A percentile compares a stretch with the other conserved stretches of the same genome.
phyloP scores from a whole-genome alignment of 2,797 vertebrate genomes.

The Pseudocheirus occidentalis region DNA sequence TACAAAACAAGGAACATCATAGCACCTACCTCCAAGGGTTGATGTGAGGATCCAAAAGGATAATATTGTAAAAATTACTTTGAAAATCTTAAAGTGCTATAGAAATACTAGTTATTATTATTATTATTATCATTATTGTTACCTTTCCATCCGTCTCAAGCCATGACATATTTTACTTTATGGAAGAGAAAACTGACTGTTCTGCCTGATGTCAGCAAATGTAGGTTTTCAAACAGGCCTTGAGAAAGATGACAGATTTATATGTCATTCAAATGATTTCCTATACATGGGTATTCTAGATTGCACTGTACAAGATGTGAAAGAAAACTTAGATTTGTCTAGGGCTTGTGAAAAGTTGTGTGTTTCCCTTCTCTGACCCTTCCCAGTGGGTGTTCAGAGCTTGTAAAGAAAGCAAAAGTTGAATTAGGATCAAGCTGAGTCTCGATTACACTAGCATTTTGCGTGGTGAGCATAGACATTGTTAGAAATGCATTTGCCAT shows the following conservation, averaged over 20 bases:
- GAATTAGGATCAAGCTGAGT: constrained; percentile 78
- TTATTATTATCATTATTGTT: not conserved
- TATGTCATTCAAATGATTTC: constrained; percentile 63
- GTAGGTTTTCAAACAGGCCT: not conserved
- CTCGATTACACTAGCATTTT: constrained; percentile 71
- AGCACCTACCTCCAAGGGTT: too few species aligned
- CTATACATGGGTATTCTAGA: constrained; percentile 59
- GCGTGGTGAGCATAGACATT: constrained; percentile 59
- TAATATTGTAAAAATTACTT: not conserved
- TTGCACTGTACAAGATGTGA: constrained; percentile 55
- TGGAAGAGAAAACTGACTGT: not conserved
- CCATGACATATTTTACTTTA: constrained; percentile 1
- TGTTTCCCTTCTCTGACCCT: constrained; percentile 68
- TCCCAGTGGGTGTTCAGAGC: constrained; percentile 63
- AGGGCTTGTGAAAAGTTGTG: constrained; percentile 68
- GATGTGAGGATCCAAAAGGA: not conserved
- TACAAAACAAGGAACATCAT: not conserved
- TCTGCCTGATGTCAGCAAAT: constrained; percentile 48
- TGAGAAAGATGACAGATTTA: constrained; percentile 30
- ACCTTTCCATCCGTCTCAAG: not conserved
- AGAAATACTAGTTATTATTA: not conserved
- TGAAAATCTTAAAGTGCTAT: not conserved
- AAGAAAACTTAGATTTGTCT: constrained; percentile 71
- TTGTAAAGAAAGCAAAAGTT: constrained; percentile 74
- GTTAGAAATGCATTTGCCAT: constrained; percentile 65